phyloP scores from a whole-genome alignment of 1,140 invertebrate genomes.

The Bombyx mandarina region DNA sequence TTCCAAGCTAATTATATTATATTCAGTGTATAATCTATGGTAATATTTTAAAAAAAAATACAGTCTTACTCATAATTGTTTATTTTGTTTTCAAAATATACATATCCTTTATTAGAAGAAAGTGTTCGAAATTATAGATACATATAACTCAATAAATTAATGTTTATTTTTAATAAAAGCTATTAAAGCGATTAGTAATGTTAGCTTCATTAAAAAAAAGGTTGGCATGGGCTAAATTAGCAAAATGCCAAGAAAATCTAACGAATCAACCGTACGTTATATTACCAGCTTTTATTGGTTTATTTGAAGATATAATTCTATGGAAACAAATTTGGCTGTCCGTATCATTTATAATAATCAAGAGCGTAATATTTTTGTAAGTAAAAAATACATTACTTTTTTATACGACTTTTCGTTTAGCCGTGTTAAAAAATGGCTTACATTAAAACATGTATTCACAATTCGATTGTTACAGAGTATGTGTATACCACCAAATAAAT shows the following conservation, averaged over 20 bases:
- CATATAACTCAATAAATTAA: slow-evolving; percentile 1
- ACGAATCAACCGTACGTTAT: slow-evolving; percentile 22
- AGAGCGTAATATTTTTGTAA: slow-evolving; percentile 51
- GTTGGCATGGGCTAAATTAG: slow-evolving; percentile 24
- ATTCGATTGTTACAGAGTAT: slow-evolving; percentile 23
- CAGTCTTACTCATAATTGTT: no score
- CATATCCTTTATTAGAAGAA: no score
- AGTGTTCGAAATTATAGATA: neutral
- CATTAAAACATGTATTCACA: neutral
- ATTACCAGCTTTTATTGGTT: slow-evolving; percentile 25
- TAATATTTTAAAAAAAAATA: no score
- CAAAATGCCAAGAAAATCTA: slow-evolving; percentile 15
- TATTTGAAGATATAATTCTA: slow-evolving; percentile 55
- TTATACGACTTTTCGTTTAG: neutral
- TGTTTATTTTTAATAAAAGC: neutral
- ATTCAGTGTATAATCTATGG: no score
- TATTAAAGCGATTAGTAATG: slow-evolving; percentile 11
- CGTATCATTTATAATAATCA: slow-evolving; percentile 40
- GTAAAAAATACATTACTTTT: slow-evolving; percentile 16
- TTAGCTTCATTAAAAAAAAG: slow-evolving; percentile 19
- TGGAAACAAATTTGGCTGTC: slow-evolving; percentile 60
- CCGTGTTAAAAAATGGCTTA: no score
- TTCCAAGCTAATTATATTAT: no score
- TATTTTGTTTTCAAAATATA: no score
- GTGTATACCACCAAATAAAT: slow-evolving; percentile 39